Evolutionary conservation across 2,888 invertebrate species (phyloP).

Genomic region (Pyralis farinalis): DNA sequence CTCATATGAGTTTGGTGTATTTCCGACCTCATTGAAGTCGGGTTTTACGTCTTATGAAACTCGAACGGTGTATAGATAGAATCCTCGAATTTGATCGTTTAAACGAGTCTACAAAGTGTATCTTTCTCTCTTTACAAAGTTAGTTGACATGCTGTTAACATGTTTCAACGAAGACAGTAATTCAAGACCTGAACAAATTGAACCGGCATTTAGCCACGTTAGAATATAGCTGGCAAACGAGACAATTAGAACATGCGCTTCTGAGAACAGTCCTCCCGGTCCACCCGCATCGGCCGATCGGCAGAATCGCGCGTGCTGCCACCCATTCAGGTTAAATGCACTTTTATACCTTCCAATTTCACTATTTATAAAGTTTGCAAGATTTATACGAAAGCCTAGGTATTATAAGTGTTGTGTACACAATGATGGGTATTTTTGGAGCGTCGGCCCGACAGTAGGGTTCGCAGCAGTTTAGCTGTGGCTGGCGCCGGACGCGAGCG

Average conservation of each 20-base stretch:
- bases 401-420: conserved; percentile 74
- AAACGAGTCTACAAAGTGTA: no score
- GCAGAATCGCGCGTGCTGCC: conserved; percentile 4
- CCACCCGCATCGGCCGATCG: neutral
- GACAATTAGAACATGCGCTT: neutral
- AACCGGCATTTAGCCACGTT: conserved; percentile 4
- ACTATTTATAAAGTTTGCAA: conserved; percentile 59
- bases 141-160: neutral
- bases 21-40: no score
- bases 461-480: conserved; percentile 53
- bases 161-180: conserved; percentile 5
- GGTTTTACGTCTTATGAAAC: no score
- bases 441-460: conserved; percentile 45
- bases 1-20: no score
- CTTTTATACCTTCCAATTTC: conserved; percentile 33
- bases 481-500: conserved; percentile 51
- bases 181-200: conserved; percentile 1
- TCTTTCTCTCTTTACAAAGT: no score
- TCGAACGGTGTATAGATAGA: no score
- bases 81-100: no score
- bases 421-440: conserved; percentile 74
- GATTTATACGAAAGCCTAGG: conserved; percentile 66
- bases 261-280: neutral
- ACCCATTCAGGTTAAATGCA: conserved; percentile 36
- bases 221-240: neutral